A percentile compares a stretch with the other conserved stretches of the same genome.
Evolutionary conservation across 2,797 vertebrate species (phyloP).

Genomic region (Margarornis squamiger): DNA sequence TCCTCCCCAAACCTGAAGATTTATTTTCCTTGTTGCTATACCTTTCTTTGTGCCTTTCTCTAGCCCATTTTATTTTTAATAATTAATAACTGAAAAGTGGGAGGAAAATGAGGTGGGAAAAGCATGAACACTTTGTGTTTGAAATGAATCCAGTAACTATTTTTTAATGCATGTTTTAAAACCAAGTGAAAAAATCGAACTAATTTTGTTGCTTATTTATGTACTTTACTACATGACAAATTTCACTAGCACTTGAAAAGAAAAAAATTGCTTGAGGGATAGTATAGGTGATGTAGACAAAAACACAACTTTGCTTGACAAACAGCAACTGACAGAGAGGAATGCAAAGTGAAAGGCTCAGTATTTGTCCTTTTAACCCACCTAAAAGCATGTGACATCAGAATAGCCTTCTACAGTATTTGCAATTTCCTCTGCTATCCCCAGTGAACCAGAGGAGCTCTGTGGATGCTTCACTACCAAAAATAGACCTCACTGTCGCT

Average conservation of each 20-base stretch:
- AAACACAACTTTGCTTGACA: background rate
- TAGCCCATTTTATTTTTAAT: background rate
- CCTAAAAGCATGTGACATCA: background rate
- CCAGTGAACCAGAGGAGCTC: background rate
- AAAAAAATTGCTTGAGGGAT: background rate
- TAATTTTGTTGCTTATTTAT: background rate
- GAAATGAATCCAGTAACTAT: background rate
- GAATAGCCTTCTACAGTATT: background rate
- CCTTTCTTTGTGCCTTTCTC: background rate
- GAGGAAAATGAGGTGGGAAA: background rate
- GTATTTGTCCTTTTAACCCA: slow-evolving; percentile 1
- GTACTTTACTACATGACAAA: background rate
- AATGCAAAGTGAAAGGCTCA: background rate
- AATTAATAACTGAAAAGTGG: background rate
- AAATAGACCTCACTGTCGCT: background rate
- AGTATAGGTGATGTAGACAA: background rate
- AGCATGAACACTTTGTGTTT: background rate
- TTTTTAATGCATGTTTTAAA: background rate
- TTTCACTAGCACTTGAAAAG: background rate
- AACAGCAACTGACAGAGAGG: background rate
- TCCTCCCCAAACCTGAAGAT: background rate
- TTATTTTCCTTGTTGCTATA: background rate
- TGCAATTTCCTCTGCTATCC: background rate
- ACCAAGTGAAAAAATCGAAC: background rate
- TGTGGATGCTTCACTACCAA: background rate